Base-by-base conservation (phyloP, 2,113 vertebrate species). In the Oncorhynchus kisutch region DNA sequence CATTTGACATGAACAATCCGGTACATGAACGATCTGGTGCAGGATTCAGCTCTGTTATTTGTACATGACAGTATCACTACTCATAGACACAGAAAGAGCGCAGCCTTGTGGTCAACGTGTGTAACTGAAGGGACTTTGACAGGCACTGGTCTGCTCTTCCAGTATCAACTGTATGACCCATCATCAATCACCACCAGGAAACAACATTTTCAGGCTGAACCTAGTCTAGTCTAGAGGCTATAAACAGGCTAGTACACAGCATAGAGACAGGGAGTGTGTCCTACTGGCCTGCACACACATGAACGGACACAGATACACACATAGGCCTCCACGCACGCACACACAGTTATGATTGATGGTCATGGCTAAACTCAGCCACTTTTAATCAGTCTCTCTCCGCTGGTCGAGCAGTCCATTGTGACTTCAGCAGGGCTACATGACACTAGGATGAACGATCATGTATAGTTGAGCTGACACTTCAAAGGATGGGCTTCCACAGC, bases 311-410 rank as follows among this genome's bases (percentile, higher is more conserved):
- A 31, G 29, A 31, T 31, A 34, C 31, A 34, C 31, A 6, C 5
- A 34, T 1, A 34, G 5, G 5, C 31, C 5, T 6, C 5, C 31
- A 22, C 60, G 5, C 60, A 64, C 60, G 51, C 66, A 70, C 22
- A 78, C 54, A 9, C 3, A 16, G 20, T 79, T 25, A 18, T 79
- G 78, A 84, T 49, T 66, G 77, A 88, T 86, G 79, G 24, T 6
- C 5, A 6, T 6, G 5, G 31, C 31, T 34, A 34, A 6, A 5
- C 31, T 34, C 31, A 34, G 31, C 31, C 5, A 34, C 31, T 34
- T 5, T 34, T 34, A 34, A 34, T 34, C 31, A 34, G 31, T 34
- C 5, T 34, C 31, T 34, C 31, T 34, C 31, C 31, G 0, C 31
- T 34, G 31, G 5, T 34, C 31, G 5, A 34, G 1, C 59, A 59